Evolutionary conservation across 2,797 vertebrate species (phyloP).

Genomic region (Crenichthys baileyi): DNA sequence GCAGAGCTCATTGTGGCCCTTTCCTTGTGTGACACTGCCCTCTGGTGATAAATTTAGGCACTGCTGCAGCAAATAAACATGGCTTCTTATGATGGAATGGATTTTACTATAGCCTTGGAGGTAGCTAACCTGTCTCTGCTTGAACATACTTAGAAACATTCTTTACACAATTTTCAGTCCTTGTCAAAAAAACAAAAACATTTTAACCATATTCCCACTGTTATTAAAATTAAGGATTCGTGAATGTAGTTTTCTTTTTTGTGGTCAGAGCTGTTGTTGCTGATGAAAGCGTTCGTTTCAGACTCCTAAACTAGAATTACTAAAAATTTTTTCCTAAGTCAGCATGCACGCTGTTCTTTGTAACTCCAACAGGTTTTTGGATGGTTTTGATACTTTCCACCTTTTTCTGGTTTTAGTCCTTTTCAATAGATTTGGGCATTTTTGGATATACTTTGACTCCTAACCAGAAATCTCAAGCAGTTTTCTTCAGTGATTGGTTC

Average conservation of each 20-base stretch:
- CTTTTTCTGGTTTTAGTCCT: background rate
- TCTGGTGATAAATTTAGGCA: conserved; percentile 53
- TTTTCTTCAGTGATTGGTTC: background rate
- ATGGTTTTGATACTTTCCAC: background rate
- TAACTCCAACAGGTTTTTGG: background rate
- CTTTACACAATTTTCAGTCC: background rate
- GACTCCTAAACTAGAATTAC: background rate
- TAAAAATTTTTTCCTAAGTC: background rate
- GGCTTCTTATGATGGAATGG: background rate
- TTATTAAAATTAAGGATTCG: background rate
- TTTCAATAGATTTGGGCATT: background rate
- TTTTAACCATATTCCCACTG: background rate
- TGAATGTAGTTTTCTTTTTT: background rate
- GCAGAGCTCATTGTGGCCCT: background rate
- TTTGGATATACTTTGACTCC: too few species aligned
- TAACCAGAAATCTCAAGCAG: background rate
- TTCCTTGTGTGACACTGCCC: conserved; percentile 49
- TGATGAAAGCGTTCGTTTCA: background rate
- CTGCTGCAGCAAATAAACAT: background rate
- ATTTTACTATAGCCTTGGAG: background rate
- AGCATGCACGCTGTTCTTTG: background rate
- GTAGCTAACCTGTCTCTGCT: background rate
- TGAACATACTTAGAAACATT: background rate
- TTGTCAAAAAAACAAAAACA: background rate
- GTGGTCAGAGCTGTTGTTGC: background rate